Conservation (phyloP, 2,797 vertebrate genomes). For the Heteromormyrus szaboi region DNA sequence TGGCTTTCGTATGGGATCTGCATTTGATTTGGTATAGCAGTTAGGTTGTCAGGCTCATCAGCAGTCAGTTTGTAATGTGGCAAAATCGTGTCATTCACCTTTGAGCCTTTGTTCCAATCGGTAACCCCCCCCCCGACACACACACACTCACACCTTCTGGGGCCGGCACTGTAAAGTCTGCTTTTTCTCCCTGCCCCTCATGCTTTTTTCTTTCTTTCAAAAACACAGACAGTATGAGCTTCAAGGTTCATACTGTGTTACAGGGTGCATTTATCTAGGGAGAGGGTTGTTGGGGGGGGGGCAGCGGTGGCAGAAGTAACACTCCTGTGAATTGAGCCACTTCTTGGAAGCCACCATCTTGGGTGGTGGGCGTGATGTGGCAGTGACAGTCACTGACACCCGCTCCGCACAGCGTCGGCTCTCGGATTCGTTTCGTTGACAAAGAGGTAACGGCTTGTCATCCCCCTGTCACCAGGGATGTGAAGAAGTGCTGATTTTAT, state of each 20-base stretch:
- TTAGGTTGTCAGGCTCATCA: not conserved
- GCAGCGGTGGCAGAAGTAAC: conserved; percentile 11
- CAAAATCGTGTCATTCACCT: not conserved
- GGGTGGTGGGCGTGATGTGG: conserved; percentile 31
- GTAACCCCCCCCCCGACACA: not conserved
- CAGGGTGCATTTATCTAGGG: not conserved
- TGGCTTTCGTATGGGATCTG: not conserved
- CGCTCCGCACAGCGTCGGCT: conserved; percentile 13
- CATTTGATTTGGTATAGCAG: not conserved
- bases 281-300: not conserved
- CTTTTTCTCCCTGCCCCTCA: not conserved
- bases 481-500: conserved; percentile 24
- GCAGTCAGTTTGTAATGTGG: not conserved
- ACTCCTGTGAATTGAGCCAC: conserved; percentile 29
- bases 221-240: not conserved
- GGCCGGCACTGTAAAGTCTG: not conserved
- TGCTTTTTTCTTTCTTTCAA: not conserved
- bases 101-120: not conserved
- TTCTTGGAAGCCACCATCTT: conserved; percentile 41
- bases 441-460: conserved; percentile 32
- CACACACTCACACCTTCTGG: not conserved
- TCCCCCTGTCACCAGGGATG: conserved; percentile 27
- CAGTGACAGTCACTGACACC: conserved; percentile 20
- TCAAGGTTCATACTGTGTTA: not conserved
- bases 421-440: conserved; percentile 20